Evolutionary conservation across 2,797 vertebrate species (phyloP).

Genomic region (Myotis myotis): DNA sequence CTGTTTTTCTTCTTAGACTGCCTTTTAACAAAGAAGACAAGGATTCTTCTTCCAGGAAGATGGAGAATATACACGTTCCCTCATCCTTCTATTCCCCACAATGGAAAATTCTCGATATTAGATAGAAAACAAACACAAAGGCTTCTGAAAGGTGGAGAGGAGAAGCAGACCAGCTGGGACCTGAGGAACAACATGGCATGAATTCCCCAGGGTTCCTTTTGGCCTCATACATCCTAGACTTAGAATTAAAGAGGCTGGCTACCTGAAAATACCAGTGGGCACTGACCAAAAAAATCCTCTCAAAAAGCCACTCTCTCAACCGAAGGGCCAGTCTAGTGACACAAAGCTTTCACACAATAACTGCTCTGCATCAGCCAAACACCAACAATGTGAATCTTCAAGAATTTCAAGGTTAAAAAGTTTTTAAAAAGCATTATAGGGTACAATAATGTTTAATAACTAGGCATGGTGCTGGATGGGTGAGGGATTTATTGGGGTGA

Average conservation of each 20-base stretch:
- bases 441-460: too few species aligned
- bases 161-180: background rate
- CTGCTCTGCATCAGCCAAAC: background rate
- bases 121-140: background rate
- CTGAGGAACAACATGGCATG: accelerated
- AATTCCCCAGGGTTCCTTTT: background rate
- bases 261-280: background rate
- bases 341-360: background rate
- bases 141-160: background rate
- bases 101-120: background rate
- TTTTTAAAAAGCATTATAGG: background rate
- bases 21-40: background rate
- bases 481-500: background rate
- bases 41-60: background rate
- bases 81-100: background rate
- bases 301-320: background rate
- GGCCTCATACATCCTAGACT: background rate
- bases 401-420: background rate
- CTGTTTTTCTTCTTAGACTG: background rate
- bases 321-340: background rate
- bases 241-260: background rate
- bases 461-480: background rate
- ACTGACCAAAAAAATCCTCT: too few species aligned
- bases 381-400: background rate
- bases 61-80: background rate